These are phyloP conservation scores for Contarinia nasturtii DNA, from an alignment of 1,140 invertebrate genomes.

Conservation along the genomic window DNA sequence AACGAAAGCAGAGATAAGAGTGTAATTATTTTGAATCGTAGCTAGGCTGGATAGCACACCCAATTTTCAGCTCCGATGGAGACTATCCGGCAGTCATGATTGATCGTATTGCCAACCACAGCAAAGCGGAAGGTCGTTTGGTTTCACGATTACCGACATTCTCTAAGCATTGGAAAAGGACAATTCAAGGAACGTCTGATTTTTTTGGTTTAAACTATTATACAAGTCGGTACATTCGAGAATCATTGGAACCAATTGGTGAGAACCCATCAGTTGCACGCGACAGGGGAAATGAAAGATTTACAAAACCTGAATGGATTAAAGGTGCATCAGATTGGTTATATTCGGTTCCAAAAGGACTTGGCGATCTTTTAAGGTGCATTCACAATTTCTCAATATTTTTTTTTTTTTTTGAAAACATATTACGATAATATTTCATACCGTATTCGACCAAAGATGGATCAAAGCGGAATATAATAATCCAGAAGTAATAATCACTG, in stretches of 20 bases:
- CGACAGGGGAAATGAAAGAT: conserved; percentile 18
- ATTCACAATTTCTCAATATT: conserved; percentile 7
- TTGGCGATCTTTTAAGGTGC: conserved; percentile 37
- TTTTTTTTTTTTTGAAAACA: too few relatives aligned
- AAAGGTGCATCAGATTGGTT: neutral
- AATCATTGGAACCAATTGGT: conserved; percentile 4
- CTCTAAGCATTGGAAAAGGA: conserved; percentile 25
- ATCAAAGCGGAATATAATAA: conserved; percentile 38
- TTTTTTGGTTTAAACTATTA: conserved; percentile 39
- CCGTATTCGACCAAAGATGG: too few relatives aligned
- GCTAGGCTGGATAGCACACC: conserved; percentile 39
- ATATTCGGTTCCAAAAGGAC: conserved; percentile 33
- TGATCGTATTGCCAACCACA: conserved; percentile 26
- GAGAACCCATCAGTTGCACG: conserved; percentile 15
- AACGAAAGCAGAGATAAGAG: too few relatives aligned
- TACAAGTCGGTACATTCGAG: conserved; percentile 22
- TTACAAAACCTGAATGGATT: conserved; percentile 12
- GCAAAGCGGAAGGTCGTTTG: conserved; percentile 24
- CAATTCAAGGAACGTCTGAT: conserved; percentile 26
- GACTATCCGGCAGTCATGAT: conserved; percentile 38
- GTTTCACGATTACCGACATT: conserved; percentile 28
- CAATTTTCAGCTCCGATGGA: conserved; percentile 34
- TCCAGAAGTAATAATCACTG: conserved; percentile 41
- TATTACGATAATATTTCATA: too few relatives aligned
- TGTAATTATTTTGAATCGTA: conserved; percentile 15